Conservation (phyloP, 2,888 invertebrate species). For the Platycheirus rosarum region DNA sequence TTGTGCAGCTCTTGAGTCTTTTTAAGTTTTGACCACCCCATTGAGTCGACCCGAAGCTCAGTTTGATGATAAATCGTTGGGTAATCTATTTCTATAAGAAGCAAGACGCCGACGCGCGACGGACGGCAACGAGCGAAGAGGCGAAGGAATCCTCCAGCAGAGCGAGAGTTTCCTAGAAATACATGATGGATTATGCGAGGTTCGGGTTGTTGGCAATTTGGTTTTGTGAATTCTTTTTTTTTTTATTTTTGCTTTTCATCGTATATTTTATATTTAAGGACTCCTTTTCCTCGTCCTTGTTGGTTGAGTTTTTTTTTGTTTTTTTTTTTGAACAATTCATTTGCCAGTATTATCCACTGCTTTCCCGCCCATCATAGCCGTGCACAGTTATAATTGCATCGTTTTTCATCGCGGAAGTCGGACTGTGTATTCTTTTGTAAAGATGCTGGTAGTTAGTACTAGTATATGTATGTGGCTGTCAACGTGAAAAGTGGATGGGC, state of each 20-base stretch:
- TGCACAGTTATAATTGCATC: conserved; percentile 69
- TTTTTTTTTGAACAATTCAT: conserved; percentile 33
- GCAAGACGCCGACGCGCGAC: conserved; percentile 4
- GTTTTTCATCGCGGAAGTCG: conserved; percentile 59
- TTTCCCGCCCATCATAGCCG: conserved; percentile 10
- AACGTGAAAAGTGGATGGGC: conserved; percentile 17
- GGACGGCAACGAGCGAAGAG: background rate
- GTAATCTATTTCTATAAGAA: conserved; percentile 54
- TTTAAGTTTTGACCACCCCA: conserved; percentile 16
- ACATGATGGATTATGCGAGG: conserved; percentile 52
- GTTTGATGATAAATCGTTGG: conserved; percentile 62
- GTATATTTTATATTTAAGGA: conserved; percentile 39
- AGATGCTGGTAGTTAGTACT: conserved; percentile 7
- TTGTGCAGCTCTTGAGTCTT: conserved; percentile 36
- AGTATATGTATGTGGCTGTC: conserved; percentile 28
- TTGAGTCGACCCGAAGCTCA: background rate
- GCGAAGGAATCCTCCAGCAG: background rate
- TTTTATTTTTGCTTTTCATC: conserved; percentile 20
- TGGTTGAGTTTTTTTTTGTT: background rate
- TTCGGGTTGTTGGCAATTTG: conserved; percentile 57
- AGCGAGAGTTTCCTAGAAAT: conserved; percentile 32
- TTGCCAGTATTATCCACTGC: conserved; percentile 5
- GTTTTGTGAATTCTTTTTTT: conserved; percentile 37
- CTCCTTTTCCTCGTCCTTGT: conserved; percentile 15
- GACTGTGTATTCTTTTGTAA: conserved; percentile 34